phyloP scores from a whole-genome alignment of 2,888 invertebrate species.

The Stratiomys singularior region DNA sequence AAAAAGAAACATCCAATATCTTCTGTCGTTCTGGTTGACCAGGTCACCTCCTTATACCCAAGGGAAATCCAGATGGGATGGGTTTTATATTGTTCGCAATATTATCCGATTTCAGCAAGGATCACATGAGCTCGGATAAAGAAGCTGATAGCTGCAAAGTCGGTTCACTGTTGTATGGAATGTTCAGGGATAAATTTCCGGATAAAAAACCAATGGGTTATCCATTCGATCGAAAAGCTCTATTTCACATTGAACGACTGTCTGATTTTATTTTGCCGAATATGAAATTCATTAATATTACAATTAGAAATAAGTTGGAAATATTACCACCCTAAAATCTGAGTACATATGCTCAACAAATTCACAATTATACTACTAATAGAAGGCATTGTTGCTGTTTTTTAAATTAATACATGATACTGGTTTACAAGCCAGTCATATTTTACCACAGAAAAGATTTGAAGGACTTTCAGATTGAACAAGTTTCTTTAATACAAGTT shows the following conservation, averaged over 20 bases:
- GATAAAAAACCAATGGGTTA: conserved; percentile 67
- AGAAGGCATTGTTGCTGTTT: too few relatives aligned
- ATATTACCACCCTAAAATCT: conserved; percentile 17
- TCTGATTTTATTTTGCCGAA: conserved; percentile 67
- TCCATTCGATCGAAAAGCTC: conserved; percentile 78
- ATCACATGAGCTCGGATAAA: background rate
- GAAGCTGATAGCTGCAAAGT: conserved; percentile 10
- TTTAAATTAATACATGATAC: too few relatives aligned
- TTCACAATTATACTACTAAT: too few relatives aligned
- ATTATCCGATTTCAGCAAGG: conserved; percentile 56
- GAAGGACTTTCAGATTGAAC: too few relatives aligned
- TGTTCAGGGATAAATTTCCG: conserved; percentile 76
- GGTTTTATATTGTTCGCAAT: conserved; percentile 59
- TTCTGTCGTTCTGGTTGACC: conserved; percentile 64
- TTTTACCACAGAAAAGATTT: too few relatives aligned
- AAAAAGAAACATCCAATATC: background rate
- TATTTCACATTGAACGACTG: conserved; percentile 55
- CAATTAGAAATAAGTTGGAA: conserved; percentile 18
- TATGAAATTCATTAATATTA: conserved; percentile 67
- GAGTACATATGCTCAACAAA: too few relatives aligned
- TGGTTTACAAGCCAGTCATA: too few relatives aligned
- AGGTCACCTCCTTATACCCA: conserved; percentile 61
- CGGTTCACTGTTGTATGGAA: conserved; percentile 73
- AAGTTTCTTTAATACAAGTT: too few relatives aligned
- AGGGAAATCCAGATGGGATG: conserved; percentile 59